These are phyloP conservation scores for Drosophila hydei DNA, from an alignment of 1,140 invertebrate species.

Conservation along the genomic window DNA sequence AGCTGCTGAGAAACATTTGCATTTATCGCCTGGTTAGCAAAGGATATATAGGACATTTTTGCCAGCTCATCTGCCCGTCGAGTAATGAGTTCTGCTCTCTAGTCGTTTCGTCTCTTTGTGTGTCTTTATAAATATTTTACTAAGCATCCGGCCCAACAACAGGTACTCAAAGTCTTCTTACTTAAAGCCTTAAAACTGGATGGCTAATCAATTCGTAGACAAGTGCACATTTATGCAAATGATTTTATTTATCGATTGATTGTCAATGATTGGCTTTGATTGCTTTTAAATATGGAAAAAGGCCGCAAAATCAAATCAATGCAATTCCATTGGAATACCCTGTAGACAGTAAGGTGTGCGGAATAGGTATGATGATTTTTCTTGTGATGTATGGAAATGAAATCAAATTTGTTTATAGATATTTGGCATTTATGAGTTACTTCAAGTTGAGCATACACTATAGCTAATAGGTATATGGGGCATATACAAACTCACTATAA, in stretches of 20 bases:
- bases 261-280: constrained; percentile 63
- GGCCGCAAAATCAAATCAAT: constrained; percentile 57
- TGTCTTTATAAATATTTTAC: constrained; percentile 57
- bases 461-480: too few relatives aligned
- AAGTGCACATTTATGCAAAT: constrained; percentile 74
- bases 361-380: neutral
- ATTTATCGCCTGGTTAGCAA: constrained; percentile 53
- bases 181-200: constrained; percentile 4
- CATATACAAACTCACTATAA: too few relatives aligned
- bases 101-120: too few relatives aligned
- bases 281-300: constrained; percentile 13
- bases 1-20: constrained; percentile 28
- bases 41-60: constrained; percentile 66
- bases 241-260: constrained; percentile 71
- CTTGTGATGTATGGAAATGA: too few relatives aligned
- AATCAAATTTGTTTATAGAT: too few relatives aligned
- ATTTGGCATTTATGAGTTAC: too few relatives aligned
- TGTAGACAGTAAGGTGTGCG: neutral
- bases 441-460: too few relatives aligned
- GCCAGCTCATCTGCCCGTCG: constrained; percentile 54
- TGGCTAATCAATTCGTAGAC: constrained; percentile 55
- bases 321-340: constrained; percentile 21
- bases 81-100: constrained; percentile 16
- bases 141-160: constrained; percentile 48
- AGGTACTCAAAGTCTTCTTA: constrained; percentile 50